A percentile compares a stretch with the other conserved stretches of the same genome.
These are phyloP conservation scores for Anastatus disparis DNA, from an alignment of 1,140 invertebrate species.

Conservation along the genomic window DNA sequence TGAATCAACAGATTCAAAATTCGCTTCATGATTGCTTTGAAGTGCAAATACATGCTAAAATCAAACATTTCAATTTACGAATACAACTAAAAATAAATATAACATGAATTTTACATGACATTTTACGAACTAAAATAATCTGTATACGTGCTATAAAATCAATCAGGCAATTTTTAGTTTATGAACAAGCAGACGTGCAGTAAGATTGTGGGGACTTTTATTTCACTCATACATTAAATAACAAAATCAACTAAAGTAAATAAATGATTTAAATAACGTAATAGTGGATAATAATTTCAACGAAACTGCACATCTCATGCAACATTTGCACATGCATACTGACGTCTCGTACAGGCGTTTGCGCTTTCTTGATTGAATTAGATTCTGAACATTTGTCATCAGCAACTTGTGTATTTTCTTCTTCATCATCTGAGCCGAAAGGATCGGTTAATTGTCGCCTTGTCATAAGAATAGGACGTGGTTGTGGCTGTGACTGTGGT, in stretches of 20 bases:
- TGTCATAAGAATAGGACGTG: conserved; percentile 79
- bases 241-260: not conserved
- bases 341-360: conserved; percentile 60
- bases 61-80: not conserved
- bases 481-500: conserved; percentile 6
- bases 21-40: too few species aligned
- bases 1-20: too few species aligned
- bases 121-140: too few species aligned
- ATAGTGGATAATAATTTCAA: not conserved
- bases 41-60: too few species aligned
- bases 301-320: conserved; percentile 20
- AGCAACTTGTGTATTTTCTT: conserved; percentile 70
- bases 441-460: conserved; percentile 88
- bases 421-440: conserved; percentile 91
- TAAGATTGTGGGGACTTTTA: not conserved
- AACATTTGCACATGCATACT: conserved; percentile 52
- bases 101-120: too few species aligned
- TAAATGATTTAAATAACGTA: not conserved
- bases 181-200: not conserved
- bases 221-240: not conserved
- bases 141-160: not conserved
- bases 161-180: not conserved
- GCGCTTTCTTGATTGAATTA: conserved; percentile 59
- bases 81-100: not conserved
- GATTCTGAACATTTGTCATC: conserved; percentile 62